Conservation (phyloP, 2,113 vertebrate genomes). For the Copsychus sechellarum region DNA sequence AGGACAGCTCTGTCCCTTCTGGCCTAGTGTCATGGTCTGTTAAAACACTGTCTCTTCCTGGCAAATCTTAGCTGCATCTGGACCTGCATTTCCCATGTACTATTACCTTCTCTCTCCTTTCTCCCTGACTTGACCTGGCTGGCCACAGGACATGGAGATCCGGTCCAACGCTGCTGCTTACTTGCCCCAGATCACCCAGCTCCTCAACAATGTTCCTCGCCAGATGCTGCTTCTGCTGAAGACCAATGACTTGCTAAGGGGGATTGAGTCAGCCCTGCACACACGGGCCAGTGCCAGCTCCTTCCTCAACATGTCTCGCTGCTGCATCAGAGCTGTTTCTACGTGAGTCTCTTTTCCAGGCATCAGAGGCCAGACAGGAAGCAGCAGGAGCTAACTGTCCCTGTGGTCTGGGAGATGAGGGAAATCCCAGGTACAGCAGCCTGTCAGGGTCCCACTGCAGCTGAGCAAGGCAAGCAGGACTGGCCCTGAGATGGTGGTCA, state of each 20-base stretch:
- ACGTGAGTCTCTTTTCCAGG: constrained; percentile 71
- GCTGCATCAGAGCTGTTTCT: constrained; percentile 87
- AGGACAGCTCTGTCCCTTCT: neutral
- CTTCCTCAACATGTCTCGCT: constrained; percentile 97
- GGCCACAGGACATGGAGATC: constrained; percentile 85
- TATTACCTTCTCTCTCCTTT: constrained; percentile 22
- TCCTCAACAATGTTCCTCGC: constrained; percentile 88
- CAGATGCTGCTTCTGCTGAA: constrained; percentile 97
- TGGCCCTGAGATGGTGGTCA: neutral
- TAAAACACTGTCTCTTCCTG: neutral
- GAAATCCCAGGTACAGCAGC: neutral
- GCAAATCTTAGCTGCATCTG: neutral
- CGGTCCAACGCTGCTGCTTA: constrained; percentile 86
- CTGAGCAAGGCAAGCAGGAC: neutral
- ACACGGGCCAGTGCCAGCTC: constrained; percentile 89
- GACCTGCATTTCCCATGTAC: neutral
- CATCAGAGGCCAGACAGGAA: neutral
- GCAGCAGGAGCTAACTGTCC: neutral
- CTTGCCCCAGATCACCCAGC: constrained; percentile 92
- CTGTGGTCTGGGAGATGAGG: neutral
- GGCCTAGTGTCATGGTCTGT: neutral
- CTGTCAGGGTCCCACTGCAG: neutral
- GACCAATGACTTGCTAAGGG: constrained; percentile 93
- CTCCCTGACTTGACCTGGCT: neutral
- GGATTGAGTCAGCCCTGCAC: constrained; percentile 88